These are phyloP conservation scores for Caloenas nicobarica DNA, from an alignment of 2,113 vertebrate species.

Conservation along the genomic window DNA sequence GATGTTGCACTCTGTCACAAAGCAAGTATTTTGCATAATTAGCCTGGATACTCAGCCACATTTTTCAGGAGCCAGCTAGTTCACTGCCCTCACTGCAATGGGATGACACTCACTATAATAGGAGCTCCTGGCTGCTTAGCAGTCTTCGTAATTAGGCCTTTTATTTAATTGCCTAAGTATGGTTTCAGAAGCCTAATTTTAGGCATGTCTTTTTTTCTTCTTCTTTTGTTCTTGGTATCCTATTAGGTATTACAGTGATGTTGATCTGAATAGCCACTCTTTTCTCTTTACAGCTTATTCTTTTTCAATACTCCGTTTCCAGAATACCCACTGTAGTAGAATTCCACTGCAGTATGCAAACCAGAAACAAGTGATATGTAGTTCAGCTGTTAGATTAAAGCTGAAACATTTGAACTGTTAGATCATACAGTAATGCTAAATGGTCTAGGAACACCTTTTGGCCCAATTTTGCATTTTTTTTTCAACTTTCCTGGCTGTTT, in stretches of 20 bases:
- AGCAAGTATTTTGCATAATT: conserved; percentile 55
- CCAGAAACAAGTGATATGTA: background rate
- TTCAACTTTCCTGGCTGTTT: background rate
- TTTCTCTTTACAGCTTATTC: background rate
- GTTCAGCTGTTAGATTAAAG: background rate
- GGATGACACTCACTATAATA: conserved; percentile 23
- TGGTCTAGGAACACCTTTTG: background rate
- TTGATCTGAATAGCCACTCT: background rate
- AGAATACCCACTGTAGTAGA: background rate
- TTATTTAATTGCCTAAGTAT: conserved; percentile 27
- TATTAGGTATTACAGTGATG: background rate
- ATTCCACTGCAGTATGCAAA: background rate
- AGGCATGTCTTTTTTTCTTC: background rate
- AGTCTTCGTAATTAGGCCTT: conserved; percentile 14
- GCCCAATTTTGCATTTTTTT: background rate
- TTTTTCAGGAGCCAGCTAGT: conserved; percentile 36
- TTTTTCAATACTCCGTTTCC: background rate
- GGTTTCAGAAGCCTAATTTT: conserved; percentile 33
- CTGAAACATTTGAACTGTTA: background rate
- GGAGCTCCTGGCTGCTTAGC: background rate
- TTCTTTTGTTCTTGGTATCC: background rate
- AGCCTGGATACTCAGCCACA: background rate
- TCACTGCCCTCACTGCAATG: conserved; percentile 20
- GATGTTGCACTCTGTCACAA: conserved; percentile 3
- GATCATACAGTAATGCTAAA: background rate